Evolutionary conservation across 2,888 invertebrate genomes (phyloP).

Genomic region (Philaethria dido): DNA sequence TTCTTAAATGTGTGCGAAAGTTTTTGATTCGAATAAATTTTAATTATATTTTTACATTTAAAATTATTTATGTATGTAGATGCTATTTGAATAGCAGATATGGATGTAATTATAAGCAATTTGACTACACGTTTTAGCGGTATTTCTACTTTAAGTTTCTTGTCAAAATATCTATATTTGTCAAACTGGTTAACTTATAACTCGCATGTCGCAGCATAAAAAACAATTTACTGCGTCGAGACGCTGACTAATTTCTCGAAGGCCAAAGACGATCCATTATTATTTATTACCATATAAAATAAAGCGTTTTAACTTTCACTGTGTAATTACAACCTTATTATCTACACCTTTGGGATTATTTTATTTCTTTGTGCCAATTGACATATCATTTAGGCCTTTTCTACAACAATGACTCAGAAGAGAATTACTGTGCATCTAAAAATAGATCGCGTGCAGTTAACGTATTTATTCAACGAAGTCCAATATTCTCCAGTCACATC

Average conservation of each 20-base stretch:
- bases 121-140: neutral
- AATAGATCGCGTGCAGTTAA: conserved; percentile 59
- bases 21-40: neutral
- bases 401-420: conserved; percentile 67
- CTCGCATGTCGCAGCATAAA: conserved; percentile 44
- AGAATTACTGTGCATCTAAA: conserved; percentile 66
- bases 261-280: conserved; percentile 79
- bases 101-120: neutral
- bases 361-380: conserved; percentile 49
- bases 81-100: neutral
- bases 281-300: conserved; percentile 79
- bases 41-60: conserved; percentile 6
- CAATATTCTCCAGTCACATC: conserved; percentile 50
- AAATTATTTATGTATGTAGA: conserved; percentile 10
- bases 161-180: conserved; percentile 8
- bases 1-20: conserved; percentile 14
- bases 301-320: conserved; percentile 48
- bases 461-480: conserved; percentile 48
- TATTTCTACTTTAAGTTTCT: neutral
- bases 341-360: conserved; percentile 52
- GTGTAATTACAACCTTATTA: conserved; percentile 54
- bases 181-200: conserved; percentile 13
- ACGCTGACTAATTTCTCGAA: conserved; percentile 78
- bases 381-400: conserved; percentile 67
- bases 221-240: conserved; percentile 56